These are phyloP conservation scores for Drosophila lacicola DNA, from an alignment of 2,888 invertebrate species.

Conservation along the genomic window DNA sequence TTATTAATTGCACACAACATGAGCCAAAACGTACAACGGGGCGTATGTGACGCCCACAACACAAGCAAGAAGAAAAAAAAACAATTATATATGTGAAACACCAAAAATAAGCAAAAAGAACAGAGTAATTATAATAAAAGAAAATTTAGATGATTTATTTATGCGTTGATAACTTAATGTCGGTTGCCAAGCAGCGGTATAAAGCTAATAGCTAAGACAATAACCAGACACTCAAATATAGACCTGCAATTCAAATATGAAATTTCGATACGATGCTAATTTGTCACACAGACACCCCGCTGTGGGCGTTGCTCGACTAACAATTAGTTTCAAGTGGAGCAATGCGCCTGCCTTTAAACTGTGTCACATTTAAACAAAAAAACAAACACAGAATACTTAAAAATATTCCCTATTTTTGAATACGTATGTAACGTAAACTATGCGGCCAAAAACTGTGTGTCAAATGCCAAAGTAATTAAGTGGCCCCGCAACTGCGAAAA, in stretches of 20 bases:
- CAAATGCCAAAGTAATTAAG: conserved; percentile 67
- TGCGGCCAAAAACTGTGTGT: conserved; percentile 37
- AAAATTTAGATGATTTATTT: conserved; percentile 63
- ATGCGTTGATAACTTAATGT: conserved; percentile 54
- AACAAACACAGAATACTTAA: conserved; percentile 16
- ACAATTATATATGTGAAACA: conserved; percentile 13
- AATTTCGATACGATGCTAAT: conserved; percentile 9
- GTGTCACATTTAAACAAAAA: conserved; percentile 47
- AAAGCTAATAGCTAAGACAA: conserved; percentile 12
- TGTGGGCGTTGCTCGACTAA: conserved; percentile 36
- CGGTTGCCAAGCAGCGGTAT: conserved; percentile 22
- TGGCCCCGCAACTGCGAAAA: conserved; percentile 38
- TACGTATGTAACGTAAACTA: conserved; percentile 14
- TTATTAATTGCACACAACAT: conserved; percentile 80
- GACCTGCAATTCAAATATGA: neutral
- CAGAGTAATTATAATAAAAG: conserved; percentile 12
- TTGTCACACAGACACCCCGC: conserved; percentile 10
- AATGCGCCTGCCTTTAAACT: conserved; percentile 17
- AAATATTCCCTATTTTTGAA: conserved; percentile 19
- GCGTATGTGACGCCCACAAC: conserved; percentile 59
- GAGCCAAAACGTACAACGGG: conserved; percentile 55
- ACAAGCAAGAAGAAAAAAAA: neutral
- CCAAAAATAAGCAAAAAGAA: conserved; percentile 9
- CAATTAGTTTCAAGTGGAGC: conserved; percentile 66
- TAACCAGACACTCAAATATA: neutral